phyloP scores from a whole-genome alignment of 1,140 invertebrate species.

The Aricia agestis region DNA sequence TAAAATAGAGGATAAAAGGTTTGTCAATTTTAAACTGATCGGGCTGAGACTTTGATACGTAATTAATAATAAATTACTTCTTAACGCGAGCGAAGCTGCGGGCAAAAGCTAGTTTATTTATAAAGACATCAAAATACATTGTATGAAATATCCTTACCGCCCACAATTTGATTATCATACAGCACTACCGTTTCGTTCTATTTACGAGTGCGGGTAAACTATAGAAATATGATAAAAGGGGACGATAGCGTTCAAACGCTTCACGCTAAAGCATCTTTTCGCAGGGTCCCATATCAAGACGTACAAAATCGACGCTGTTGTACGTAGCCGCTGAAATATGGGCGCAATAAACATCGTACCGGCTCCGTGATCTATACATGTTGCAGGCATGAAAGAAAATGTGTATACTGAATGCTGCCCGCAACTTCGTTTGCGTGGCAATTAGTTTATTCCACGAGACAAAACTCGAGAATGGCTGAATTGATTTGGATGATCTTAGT shows the following conservation, averaged over 20 bases:
- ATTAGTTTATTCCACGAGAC: no score
- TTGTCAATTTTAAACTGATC: no score
- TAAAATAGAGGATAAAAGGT: no score
- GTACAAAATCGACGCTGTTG: slow-evolving; percentile 12
- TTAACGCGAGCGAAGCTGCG: no score
- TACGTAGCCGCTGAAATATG: slow-evolving; percentile 28
- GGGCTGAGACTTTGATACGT: no score
- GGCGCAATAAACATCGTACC: slow-evolving; percentile 36
- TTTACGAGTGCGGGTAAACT: neutral
- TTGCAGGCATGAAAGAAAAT: slow-evolving; percentile 16
- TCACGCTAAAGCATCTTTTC: slow-evolving; percentile 3
- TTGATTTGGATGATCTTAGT: no score
- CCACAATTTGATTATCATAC: neutral
- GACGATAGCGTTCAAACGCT: neutral
- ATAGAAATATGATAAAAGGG: neutral
- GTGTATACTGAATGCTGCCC: neutral
- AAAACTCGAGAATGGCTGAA: no score
- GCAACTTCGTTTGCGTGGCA: neutral
- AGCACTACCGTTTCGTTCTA: neutral
- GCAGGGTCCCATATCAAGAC: slow-evolving; percentile 11
- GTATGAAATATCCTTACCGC: no score
- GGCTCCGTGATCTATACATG: slow-evolving; percentile 29
- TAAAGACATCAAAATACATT: no score
- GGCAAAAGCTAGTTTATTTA: no score
- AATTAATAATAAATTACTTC: no score